Evolutionary conservation across 2,113 vertebrate genomes (phyloP).

Genomic region (Anoplopoma fimbria): DNA sequence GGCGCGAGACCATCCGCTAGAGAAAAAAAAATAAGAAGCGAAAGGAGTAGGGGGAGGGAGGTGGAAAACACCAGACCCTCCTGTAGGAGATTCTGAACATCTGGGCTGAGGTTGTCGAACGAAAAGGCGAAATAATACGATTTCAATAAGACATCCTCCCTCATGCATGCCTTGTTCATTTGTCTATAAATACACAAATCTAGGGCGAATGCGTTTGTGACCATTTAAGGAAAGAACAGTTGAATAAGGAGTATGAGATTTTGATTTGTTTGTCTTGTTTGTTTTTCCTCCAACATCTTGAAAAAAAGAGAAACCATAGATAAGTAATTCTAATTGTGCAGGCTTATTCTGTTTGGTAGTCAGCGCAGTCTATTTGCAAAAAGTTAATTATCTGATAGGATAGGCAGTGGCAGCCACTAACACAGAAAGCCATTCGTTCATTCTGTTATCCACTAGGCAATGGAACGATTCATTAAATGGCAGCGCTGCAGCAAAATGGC

Average conservation of each 20-base stretch:
- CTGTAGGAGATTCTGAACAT: constrained; percentile 61
- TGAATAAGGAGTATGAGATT: constrained; percentile 69
- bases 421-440: constrained; percentile 82
- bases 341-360: constrained; percentile 76
- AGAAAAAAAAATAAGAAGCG: neutral
- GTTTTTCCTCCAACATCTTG: constrained; percentile 65
- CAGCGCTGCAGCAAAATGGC: constrained; percentile 75
- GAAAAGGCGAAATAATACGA: constrained; percentile 43
- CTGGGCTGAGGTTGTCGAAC: constrained; percentile 55
- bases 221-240: constrained; percentile 43
- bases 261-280: constrained; percentile 76
- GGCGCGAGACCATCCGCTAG: constrained; percentile 37
- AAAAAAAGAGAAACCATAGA: constrained; percentile 72
- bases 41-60: neutral
- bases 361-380: constrained; percentile 84
- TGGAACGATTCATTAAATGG: constrained; percentile 85
- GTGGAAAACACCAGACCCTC: constrained; percentile 40
- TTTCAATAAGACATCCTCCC: constrained; percentile 50
- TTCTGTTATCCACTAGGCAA: constrained; percentile 85
- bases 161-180: constrained; percentile 65
- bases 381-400: constrained; percentile 92
- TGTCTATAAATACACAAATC: constrained; percentile 51
- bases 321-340: constrained; percentile 81
- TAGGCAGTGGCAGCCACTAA: constrained; percentile 82
- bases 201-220: constrained; percentile 44